Base-by-base conservation (phyloP, 1,140 invertebrate species). In the Zaprionus vittiger region DNA sequence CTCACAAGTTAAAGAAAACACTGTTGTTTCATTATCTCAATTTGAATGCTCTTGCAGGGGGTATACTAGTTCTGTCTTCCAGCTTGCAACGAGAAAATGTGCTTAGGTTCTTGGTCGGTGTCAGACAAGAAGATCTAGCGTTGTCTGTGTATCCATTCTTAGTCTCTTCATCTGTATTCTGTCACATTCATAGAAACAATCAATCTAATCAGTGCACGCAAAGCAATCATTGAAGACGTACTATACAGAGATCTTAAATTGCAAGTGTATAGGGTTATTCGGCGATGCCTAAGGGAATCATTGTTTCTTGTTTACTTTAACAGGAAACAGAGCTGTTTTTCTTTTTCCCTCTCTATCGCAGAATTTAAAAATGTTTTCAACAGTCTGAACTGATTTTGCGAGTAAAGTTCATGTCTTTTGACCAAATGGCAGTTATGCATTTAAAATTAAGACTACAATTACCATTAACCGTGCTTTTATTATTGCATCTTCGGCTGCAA, bases 271-370 rank as follows among this genome's bases (percentile, higher is more conserved):
- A 41, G 0, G 15, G 15, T n/a, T 41, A 15, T 41, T 34, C 31
- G 31, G 31, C 31, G 6, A 3, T 34, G 28, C 28, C 28, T 2
- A 31, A 6, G 5, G 38, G 5, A 41, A 41, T n/a, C 15, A 14
- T n/a, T n/a, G 38, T 41, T 7, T 5, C 5, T 2, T 41, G 2
- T n/a, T 41, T 15, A 41, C 15, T 41, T 9, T 7, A 1, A n/a
- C n/a, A 44, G 41, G n/a, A 44, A 44, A 44, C n/a, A 7, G 6
- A 1, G 2, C n/a, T 47, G 0, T 2, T 47, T 9, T 17, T 56
- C 66, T 63, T 62, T 69, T 81, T 76, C 44, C 28, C 52, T 31
- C 38, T 37, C 63, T 68, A 47, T 37, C 72, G 60, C 47, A 77
- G 83, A 70, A 83, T 80, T 66, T 15, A 44, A 15, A 44, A n/a